phyloP scores from a whole-genome alignment of 2,888 invertebrate genomes.

The Chloromyia formosa region DNA sequence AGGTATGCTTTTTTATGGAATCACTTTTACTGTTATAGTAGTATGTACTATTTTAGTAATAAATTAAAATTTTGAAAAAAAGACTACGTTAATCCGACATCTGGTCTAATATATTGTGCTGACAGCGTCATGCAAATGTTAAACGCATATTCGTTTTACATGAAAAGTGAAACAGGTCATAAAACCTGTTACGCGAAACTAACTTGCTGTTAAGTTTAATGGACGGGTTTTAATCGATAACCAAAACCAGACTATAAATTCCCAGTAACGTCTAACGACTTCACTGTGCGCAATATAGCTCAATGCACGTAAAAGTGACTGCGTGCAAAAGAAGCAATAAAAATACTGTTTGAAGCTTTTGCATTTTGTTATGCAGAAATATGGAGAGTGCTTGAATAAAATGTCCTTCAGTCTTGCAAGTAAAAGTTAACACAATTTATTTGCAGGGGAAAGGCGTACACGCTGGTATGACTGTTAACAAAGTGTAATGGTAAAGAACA shows the following conservation, averaged over 20 bases:
- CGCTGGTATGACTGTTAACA: no score
- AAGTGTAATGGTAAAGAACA: no score
- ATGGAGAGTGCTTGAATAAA: not conserved
- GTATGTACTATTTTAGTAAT: no score
- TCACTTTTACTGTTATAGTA: no score
- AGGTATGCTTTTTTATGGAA: no score
- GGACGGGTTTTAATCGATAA: slow-evolving; percentile 42
- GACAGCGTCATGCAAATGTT: slow-evolving; percentile 20
- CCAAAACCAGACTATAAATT: slow-evolving; percentile 4
- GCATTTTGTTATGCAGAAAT: slow-evolving; percentile 24
- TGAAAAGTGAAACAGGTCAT: slow-evolving; percentile 41
- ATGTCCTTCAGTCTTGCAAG: slow-evolving; percentile 12
- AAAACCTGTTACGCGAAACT: slow-evolving; percentile 41
- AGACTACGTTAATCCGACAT: no score
- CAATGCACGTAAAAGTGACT: not conserved
- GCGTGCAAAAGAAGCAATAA: slow-evolving; percentile 15
- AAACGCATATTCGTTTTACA: slow-evolving; percentile 18
- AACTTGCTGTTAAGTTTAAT: slow-evolving; percentile 34
- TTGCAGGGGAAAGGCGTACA: not conserved
- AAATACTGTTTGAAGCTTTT: not conserved
- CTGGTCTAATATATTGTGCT: slow-evolving; percentile 6
- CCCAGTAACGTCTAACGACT: not conserved
- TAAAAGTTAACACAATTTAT: not conserved
- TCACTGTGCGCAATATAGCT: not conserved
- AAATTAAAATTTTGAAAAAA: no score